Base-by-base conservation (phyloP, 2,797 vertebrate genomes). In the Coregonus suidteri region DNA sequence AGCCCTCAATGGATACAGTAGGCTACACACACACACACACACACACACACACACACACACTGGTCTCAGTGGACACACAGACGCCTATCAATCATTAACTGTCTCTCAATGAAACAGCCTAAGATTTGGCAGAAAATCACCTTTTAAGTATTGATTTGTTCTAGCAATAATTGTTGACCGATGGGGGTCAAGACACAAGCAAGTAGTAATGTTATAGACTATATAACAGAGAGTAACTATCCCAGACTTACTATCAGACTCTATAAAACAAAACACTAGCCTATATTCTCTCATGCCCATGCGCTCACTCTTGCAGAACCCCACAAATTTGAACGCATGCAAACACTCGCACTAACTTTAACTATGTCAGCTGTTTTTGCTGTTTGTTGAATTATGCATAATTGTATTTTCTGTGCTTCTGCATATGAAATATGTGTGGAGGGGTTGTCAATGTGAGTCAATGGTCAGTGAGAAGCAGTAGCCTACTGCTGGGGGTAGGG, bases 351-450 rank as follows among this genome's bases (percentile, higher is more conserved):
- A 59, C 56, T 7, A 74, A 82, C 64, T 87, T 87, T 85, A 80
- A 83, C 86, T 76, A 76, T 83, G 88, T 92, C 86, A 91, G 91
- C 90, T 88, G 75, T 88, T 91, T 89, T 78, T 53, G 73, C 77
- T 81, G 73, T 75, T 77, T 67, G 54, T 79, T 91, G 87, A 90
- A 92, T 91, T 86, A 92, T 91, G 89, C 86, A 88, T 84, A 31
- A 66, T 75, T 73, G 77, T 84, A 81, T 78, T 84, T 78, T 83
- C 82, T 66, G 75, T 79, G 54, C 75, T 54, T 86, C 75, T 82
- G 84, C 83, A 86, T 84, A 9, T 84, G 81, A 76, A 78, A 74
- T 84, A 65, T 71, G 71, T 30, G 15, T 34, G 31, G 66, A 77
- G 62, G 77, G 65, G 76, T 53, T 78, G 73, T 53, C 66, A 75